phyloP scores from a whole-genome alignment of 2,113 vertebrate species.

The Paradoxurus hermaphroditus region DNA sequence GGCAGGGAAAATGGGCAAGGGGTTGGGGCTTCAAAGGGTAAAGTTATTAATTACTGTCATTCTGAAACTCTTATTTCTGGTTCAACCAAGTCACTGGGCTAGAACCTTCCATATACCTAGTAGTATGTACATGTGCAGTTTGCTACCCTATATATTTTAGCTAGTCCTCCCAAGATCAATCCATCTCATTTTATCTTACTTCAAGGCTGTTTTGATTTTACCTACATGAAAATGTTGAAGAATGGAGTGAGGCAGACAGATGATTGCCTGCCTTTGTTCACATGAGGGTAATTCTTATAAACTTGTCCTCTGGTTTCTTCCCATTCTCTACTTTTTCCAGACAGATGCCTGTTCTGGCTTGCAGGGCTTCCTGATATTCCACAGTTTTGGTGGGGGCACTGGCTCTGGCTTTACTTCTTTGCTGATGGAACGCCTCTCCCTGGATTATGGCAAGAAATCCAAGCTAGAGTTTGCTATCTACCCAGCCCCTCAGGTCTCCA shows the following conservation, averaged over 20 bases:
- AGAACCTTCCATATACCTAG: neutral
- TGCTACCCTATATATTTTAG: neutral
- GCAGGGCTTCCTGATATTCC: slow-evolving; percentile 89
- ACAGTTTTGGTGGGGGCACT: slow-evolving; percentile 88
- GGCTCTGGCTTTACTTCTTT: slow-evolving; percentile 90
- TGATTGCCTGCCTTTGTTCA: neutral
- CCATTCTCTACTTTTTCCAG: slow-evolving; percentile 60
- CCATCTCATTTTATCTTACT: neutral
- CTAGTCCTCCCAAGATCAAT: neutral
- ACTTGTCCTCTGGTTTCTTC: neutral
- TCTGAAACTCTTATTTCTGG: neutral
- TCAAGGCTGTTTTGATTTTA: neutral
- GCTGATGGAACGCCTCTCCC: slow-evolving; percentile 94
- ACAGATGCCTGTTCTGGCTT: slow-evolving; percentile 86
- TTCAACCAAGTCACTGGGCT: neutral
- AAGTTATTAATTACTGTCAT: neutral
- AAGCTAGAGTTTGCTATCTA: slow-evolving; percentile 95
- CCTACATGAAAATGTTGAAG: neutral
- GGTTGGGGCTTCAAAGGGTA: neutral
- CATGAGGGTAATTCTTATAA: neutral
- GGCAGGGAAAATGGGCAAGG: neutral
- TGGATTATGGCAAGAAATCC: slow-evolving; percentile 94
- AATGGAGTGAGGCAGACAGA: neutral
- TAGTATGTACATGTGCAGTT: neutral
- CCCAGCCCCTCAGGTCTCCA: slow-evolving; percentile 90